Evolutionary conservation across 2,888 invertebrate species (phyloP).

Genomic region (Eretmocerus hayati): DNA sequence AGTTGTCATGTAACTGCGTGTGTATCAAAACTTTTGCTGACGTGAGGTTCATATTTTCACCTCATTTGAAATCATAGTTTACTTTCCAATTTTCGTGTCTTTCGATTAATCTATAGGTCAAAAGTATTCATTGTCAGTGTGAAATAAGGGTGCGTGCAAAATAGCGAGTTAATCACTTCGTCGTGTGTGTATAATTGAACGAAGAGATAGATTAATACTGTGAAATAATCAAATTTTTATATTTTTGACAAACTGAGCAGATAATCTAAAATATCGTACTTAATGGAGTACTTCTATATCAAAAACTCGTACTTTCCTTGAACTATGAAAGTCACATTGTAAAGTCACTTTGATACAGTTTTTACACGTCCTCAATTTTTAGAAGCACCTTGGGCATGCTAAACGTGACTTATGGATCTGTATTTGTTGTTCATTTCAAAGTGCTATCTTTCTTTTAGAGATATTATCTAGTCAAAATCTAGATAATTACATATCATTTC

Average conservation of each 20-base stretch:
- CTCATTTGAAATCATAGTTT: no score
- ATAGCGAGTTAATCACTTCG: no score
- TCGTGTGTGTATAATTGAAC: no score
- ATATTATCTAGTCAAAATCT: conserved; percentile 31
- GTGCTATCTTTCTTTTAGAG: conserved; percentile 9
- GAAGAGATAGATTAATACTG: conserved; percentile 12
- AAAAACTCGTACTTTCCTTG: conserved; percentile 9
- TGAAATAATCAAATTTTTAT: conserved; percentile 21
- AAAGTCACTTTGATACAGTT: conserved; percentile 12
- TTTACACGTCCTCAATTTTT: not conserved
- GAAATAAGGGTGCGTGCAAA: no score
- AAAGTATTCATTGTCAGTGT: no score
- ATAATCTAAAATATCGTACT: conserved; percentile 18
- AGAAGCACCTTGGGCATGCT: not conserved
- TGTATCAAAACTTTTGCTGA: no score
- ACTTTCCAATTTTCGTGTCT: no score
- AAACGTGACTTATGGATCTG: not conserved
- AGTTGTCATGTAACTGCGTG: no score
- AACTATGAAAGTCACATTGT: conserved; percentile 4
- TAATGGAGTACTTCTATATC: no score
- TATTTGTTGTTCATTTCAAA: conserved; percentile 4
- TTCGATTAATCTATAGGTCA: no score
- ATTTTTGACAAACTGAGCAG: conserved; percentile 15
- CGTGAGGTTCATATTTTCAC: no score
- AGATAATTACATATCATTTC: conserved; percentile 27